Evolutionary conservation across 1,140 invertebrate genomes (phyloP).

Genomic region (Nymphalis io): DNA sequence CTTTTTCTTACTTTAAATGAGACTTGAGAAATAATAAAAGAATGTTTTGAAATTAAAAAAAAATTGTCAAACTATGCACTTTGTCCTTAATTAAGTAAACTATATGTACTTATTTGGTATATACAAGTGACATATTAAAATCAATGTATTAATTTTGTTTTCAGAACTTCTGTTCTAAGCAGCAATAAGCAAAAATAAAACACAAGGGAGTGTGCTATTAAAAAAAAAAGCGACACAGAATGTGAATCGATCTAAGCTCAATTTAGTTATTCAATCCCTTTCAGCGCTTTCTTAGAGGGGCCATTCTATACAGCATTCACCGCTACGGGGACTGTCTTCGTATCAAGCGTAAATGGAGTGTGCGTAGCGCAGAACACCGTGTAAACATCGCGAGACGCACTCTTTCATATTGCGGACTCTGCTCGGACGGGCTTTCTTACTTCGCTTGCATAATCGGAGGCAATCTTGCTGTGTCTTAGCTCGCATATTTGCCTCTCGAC

Average conservation of each 20-base stretch:
- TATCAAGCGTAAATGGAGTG: slow-evolving; percentile 63
- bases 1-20: neutral
- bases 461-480: slow-evolving; percentile 41
- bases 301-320: slow-evolving; percentile 43
- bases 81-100: too few relatives aligned
- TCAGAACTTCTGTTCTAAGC: too few relatives aligned
- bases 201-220: too few relatives aligned
- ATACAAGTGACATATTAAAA: too few relatives aligned
- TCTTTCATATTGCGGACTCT: slow-evolving; percentile 53
- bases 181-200: too few relatives aligned
- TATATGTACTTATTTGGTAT: too few relatives aligned
- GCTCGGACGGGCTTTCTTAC: slow-evolving; percentile 41
- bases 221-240: neutral
- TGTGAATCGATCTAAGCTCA: slow-evolving; percentile 52
- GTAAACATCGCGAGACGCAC: slow-evolving; percentile 62
- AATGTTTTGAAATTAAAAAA: too few relatives aligned
- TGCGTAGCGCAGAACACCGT: slow-evolving; percentile 54
- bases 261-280: slow-evolving; percentile 64
- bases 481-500: slow-evolving; percentile 20
- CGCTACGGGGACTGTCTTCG: slow-evolving; percentile 47
- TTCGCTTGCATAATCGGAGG: slow-evolving; percentile 53
- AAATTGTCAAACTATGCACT: too few relatives aligned
- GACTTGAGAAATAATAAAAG: too few relatives aligned
- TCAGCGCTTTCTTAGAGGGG: slow-evolving; percentile 18
- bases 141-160: too few relatives aligned